phyloP scores from a whole-genome alignment of 92 coral and sea anemone species.

The Metridium senile region DNA sequence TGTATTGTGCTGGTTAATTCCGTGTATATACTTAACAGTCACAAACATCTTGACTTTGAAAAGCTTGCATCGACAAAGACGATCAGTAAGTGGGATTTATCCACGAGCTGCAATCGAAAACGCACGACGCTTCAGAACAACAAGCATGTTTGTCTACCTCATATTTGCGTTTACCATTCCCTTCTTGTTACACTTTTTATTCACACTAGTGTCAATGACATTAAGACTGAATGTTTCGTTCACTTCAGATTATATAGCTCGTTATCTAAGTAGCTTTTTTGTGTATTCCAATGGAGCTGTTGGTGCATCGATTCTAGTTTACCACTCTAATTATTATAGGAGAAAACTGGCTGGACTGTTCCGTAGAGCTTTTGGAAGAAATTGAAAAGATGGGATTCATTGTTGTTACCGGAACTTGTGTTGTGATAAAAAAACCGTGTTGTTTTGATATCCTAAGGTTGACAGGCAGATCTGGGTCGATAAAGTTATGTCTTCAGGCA shows the following conservation, averaged over 20 bases:
- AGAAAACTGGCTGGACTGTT: background rate
- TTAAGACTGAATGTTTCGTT: background rate
- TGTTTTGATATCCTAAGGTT: too few relatives aligned
- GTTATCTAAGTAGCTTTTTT: background rate
- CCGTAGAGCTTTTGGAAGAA: background rate
- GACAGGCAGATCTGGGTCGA: too few relatives aligned
- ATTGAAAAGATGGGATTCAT: background rate
- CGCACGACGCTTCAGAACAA: background rate
- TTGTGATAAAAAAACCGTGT: too few relatives aligned
- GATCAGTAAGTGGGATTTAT: background rate
- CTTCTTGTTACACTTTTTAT: conserved; percentile 1
- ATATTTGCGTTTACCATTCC: conserved; percentile 30
- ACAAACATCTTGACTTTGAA: background rate
- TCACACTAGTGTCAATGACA: background rate
- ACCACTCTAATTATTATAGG: background rate
- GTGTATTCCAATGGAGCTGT: background rate
- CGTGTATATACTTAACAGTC: background rate
- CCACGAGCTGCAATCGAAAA: background rate
- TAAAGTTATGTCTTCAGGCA: too few relatives aligned
- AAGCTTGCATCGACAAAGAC: background rate
- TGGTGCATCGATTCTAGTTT: background rate
- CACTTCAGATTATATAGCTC: conserved; percentile 9
- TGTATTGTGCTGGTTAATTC: background rate
- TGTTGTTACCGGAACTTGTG: background rate
- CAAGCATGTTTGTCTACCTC: conserved; percentile 21